Conservation (phyloP, 1,140 invertebrate genomes). For the Eueides isabella region DNA sequence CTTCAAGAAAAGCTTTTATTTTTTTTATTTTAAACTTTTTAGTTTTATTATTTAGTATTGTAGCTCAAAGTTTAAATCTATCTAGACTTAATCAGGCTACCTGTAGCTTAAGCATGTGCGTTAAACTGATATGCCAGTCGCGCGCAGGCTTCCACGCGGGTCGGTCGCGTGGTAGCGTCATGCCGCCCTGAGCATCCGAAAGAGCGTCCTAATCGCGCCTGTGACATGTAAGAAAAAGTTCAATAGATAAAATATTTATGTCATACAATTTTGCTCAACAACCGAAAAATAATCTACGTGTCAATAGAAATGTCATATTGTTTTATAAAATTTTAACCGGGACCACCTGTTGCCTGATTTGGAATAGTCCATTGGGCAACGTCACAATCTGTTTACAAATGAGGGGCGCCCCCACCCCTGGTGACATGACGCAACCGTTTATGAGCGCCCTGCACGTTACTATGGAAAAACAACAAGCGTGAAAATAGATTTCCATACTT, state of each 20-base stretch:
- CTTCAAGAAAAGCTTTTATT: too few relatives aligned
- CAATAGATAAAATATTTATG: conserved; percentile 27
- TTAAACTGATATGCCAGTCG: conserved; percentile 59
- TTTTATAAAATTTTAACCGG: conserved; percentile 19
- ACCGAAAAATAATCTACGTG: background rate
- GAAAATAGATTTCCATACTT: conserved; percentile 74
- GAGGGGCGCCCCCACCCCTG: conserved; percentile 60
- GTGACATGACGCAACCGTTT: conserved; percentile 73
- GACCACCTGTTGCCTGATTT: conserved; percentile 70
- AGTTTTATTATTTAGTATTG: background rate
- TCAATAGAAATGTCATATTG: background rate
- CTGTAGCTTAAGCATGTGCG: conserved; percentile 68
- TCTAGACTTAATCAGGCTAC: conserved; percentile 66
- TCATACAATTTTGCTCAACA: background rate
- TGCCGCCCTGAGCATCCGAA: conserved; percentile 57
- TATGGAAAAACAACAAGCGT: conserved; percentile 74
- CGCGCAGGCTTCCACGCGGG: conserved; percentile 78
- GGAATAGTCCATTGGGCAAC: conserved; percentile 64
- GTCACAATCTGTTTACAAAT: conserved; percentile 79
- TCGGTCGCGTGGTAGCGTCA: conserved; percentile 66
- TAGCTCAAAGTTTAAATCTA: conserved; percentile 36
- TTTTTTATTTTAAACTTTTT: too few relatives aligned
- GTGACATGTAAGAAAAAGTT: conserved; percentile 38
- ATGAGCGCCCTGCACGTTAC: conserved; percentile 67
- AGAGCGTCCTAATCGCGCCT: conserved; percentile 48